Evolutionary conservation across 1,140 invertebrate genomes (phyloP).

Genomic region (Triops cancriformis): DNA sequence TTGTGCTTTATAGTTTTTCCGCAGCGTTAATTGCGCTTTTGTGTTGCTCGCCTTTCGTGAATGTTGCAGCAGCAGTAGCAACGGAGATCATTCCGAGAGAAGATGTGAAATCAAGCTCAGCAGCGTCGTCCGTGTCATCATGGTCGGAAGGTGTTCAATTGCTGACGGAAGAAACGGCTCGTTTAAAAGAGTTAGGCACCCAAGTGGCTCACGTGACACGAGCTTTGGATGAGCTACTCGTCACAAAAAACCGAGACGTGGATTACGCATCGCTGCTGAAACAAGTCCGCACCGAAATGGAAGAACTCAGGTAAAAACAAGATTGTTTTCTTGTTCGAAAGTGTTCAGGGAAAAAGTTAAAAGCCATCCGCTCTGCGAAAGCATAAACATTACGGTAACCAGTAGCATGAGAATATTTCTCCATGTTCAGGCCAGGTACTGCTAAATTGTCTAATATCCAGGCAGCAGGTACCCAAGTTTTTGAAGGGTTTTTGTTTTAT

Average conservation of each 20-base stretch:
- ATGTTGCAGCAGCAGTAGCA: background rate
- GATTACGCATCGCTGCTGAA: conserved; percentile 24
- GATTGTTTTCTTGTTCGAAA: too few species aligned
- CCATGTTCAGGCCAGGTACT: too few species aligned
- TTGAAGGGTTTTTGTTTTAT: background rate
- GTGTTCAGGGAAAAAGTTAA: too few species aligned
- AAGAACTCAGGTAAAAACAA: conserved; percentile 19
- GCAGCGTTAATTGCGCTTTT: background rate
- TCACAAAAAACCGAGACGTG: conserved; percentile 22
- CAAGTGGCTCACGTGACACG: conserved; percentile 22
- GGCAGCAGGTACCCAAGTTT: too few species aligned
- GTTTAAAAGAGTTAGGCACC: conserved; percentile 15
- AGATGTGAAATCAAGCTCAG: background rate
- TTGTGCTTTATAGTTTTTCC: background rate
- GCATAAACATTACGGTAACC: too few species aligned
- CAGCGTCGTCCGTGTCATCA: background rate
- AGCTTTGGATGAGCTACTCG: conserved; percentile 24
- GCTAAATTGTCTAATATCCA: too few species aligned
- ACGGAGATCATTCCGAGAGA: background rate
- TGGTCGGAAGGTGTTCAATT: conserved; percentile 11
- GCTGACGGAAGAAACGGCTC: conserved; percentile 19
- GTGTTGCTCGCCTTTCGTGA: background rate
- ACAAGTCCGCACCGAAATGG: conserved; percentile 24
- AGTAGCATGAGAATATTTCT: too few species aligned
- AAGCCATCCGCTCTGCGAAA: too few species aligned